phyloP scores from a whole-genome alignment of 1,140 invertebrate genomes.

The Drosophila melanogaster region DNA sequence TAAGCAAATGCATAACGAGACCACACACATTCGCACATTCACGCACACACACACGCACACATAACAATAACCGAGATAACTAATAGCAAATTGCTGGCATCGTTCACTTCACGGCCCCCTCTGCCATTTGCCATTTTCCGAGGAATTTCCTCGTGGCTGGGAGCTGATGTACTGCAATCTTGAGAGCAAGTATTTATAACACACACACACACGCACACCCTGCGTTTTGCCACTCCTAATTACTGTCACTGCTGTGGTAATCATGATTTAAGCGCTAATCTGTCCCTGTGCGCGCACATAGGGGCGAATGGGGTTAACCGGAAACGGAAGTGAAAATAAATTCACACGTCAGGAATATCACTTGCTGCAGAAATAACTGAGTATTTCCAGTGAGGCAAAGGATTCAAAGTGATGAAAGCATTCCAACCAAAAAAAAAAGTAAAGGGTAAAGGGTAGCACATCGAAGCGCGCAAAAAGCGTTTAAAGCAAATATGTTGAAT shows the following conservation, averaged over 20 bases:
- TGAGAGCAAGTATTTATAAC: constrained; percentile 64
- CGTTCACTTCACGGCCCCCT: constrained; percentile 18
- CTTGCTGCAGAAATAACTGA: no score
- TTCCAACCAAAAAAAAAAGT: no score
- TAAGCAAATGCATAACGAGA: constrained; percentile 64
- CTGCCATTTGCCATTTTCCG: neutral
- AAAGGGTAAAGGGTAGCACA: neutral
- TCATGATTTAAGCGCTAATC: constrained; percentile 77
- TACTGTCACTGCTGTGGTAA: constrained; percentile 67
- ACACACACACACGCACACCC: constrained; percentile 5
- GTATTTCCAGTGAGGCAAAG: no score
- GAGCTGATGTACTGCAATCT: constrained; percentile 42
- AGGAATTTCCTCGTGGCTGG: constrained; percentile 7
- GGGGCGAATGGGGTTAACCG: neutral
- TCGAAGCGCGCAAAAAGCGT: constrained; percentile 45
- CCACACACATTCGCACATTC: constrained; percentile 26
- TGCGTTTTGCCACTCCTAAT: constrained; percentile 59
- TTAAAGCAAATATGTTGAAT: constrained; percentile 76
- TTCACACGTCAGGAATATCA: no score
- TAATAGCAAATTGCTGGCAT: constrained; percentile 76
- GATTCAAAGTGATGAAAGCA: no score
- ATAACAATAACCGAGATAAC: constrained; percentile 72
- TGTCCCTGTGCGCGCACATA: constrained; percentile 11
- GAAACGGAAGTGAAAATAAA: neutral
- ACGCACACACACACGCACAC: constrained; percentile 17